Evolutionary conservation across 2,113 vertebrate genomes (phyloP), one percentile per base, ranked within the genome.

Genomic region (Anarhynchus alexandrinus): DNA sequence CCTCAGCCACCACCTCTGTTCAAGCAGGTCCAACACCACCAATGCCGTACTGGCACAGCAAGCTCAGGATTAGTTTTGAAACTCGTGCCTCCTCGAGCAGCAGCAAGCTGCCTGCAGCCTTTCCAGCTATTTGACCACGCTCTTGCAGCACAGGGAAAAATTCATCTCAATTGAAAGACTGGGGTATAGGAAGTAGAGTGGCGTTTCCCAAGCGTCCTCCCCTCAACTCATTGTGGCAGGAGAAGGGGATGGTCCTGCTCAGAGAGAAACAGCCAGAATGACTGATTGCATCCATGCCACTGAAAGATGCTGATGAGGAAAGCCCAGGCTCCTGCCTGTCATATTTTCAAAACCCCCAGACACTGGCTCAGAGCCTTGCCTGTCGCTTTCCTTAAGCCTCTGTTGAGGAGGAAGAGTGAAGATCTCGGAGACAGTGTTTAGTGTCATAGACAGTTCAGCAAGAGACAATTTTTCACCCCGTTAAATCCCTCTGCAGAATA

Each of bases 401-500:
- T 95, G 42, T 85, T 95, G 92, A 97, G 91, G 79, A 96, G 58
- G 74, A 97, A 98, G 92, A 98, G 90, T 82, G 94, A 97, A 91
- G 94, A 95, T 97, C 90, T 98, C 6, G 0, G 70, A 97, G 96
- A 94, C 88, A 94, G 82, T 73, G 62, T 97, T 98, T 97, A 97
- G 91, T 98, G 94, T 94, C 95, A 95, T 32, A 94, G 90, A 82
- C 91, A 62, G 86, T 98, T 97, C 59, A 42, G 70, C 45, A 93
- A 94, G 82, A 97, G 70, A 96, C 86, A 93, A 93, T 95, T 95
- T 97, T 93, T 94, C 90, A 93, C 89, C 79, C 86, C 1, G 93
- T 96, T 96, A 98, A 98, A 97, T 98, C 94, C 92, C 88, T 96
- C 78, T 96, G 70, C 74, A 96, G 79, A 86, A 72, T 96, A 94